A percentile compares a stretch with the other conserved stretches of the same genome.
phyloP scores from a whole-genome alignment of 2,888 invertebrate species.

The Congeria kusceri region DNA sequence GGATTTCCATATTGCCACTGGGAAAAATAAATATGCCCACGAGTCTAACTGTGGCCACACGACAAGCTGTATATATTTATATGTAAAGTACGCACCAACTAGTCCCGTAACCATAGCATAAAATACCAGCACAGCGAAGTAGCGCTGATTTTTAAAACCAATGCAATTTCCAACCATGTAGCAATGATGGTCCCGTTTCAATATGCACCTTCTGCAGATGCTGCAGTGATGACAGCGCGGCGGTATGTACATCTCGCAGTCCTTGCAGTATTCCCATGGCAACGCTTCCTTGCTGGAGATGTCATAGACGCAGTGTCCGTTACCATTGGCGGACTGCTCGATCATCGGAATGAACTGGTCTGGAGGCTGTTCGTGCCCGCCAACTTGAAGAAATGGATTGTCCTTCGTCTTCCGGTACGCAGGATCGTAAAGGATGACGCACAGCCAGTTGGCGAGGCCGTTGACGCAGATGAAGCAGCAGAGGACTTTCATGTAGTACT shows the following conservation, averaged over 20 bases:
- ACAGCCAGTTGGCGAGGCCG: conserved; percentile 73
- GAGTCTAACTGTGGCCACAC: conserved; percentile 52
- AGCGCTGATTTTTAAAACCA: conserved; percentile 78
- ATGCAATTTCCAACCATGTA: conserved; percentile 78
- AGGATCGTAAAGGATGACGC: conserved; percentile 70
- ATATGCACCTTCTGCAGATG: conserved; percentile 77
- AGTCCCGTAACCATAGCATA: conserved; percentile 66
- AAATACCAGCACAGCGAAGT: conserved; percentile 75
- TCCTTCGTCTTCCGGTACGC: conserved; percentile 52
- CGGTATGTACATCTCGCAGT: conserved; percentile 71
- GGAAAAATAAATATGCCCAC: conserved; percentile 66
- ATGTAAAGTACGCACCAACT: conserved; percentile 63
- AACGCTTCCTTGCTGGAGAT: conserved; percentile 63
- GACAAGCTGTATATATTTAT: conserved; percentile 61
- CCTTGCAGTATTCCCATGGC: conserved; percentile 72
- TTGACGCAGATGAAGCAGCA: conserved; percentile 66
- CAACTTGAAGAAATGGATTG: conserved; percentile 49
- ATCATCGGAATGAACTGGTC: conserved; percentile 57
- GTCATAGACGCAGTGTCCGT: conserved; percentile 55
- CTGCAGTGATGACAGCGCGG: conserved; percentile 79
- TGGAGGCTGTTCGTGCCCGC: conserved; percentile 51
- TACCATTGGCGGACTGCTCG: conserved; percentile 32
- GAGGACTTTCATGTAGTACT: conserved; percentile 73
- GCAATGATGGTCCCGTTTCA: conserved; percentile 82
- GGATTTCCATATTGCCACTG: conserved; percentile 58